Conservation (phyloP, 2,888 invertebrate genomes). For the Tipula confusa region DNA sequence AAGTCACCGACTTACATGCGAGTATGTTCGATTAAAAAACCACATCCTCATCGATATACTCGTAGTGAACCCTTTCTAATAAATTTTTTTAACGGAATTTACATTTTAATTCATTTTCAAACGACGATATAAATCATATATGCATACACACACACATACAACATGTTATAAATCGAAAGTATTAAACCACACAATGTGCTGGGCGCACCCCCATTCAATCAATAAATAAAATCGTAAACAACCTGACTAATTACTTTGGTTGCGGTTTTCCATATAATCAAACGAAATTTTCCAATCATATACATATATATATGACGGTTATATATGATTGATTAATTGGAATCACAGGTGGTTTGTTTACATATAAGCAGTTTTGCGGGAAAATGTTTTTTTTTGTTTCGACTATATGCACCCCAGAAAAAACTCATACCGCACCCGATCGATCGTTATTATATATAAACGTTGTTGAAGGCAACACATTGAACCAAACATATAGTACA, state of each 20-base stretch:
- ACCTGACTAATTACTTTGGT: neutral
- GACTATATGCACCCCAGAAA: neutral
- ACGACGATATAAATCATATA: neutral
- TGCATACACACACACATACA: neutral
- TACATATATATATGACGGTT: neutral
- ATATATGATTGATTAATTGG: neutral
- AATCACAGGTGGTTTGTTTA: neutral
- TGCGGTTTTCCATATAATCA: constrained; percentile 3
- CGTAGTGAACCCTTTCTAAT: neutral
- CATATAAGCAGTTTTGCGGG: neutral
- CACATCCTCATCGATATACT: neutral
- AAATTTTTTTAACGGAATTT: neutral
- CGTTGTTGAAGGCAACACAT: neutral
- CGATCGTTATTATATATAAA: neutral
- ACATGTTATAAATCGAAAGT: neutral
- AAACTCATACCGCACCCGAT: neutral
- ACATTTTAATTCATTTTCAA: neutral
- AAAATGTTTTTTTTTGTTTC: neutral
- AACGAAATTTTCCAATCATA: neutral
- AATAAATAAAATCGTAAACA: neutral
- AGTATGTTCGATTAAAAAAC: neutral
- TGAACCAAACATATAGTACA: neutral
- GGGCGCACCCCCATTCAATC: neutral
- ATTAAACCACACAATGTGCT: neutral
- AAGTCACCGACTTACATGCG: neutral